Evolutionary conservation across 1,140 invertebrate species (phyloP), one percentile per base, ranked within the genome.

Genomic region (Lepidurus arcticus): DNA sequence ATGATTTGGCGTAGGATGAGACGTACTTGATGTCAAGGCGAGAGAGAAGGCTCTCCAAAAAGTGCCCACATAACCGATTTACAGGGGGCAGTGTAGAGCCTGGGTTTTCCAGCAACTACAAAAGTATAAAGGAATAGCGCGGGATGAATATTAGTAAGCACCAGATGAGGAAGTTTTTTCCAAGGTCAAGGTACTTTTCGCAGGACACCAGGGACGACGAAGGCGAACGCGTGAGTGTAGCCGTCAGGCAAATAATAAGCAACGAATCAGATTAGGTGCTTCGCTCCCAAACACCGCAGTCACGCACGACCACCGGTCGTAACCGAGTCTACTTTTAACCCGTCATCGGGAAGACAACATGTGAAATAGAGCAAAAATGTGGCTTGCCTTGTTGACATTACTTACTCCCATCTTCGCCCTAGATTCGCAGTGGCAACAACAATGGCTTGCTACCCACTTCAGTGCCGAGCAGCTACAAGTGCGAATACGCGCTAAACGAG

Each of bases 181-280:
- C 53, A 65, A 65, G 53, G 53, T 65, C 53, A 65, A 21, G 21
- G 53, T n/a, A 65, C 53, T 65, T 65, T 7, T 65, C 21, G 53
- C 13, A 7, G 53, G 53, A 65, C 53, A 13, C 21, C 3, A 21
- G 7, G 21, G 21, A 65, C 16, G n/a, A 47, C 53, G 8, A 65
- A 65, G 1, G 53, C 21, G 53, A 65, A 65, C n/a, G 53, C 53
- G n/a, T 65, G 53, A 65, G 53, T 65, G 21, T 65, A 65, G 53
- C 53, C 53, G 53, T 65, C 53, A 65, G 53, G 53, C 53, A 65
- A 65, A 65, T 65, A 65, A 65, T 65, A 65, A 65, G 53, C 53
- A 65, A 65, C 16, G 53, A 34, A 65, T 65, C 21, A 21, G 53
- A 65, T 7, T 65, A n/a, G 53, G 21, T 21, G 53, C 53, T 65